phyloP scores from a whole-genome alignment of 2,113 vertebrate species.

The Myotis lucifugus region DNA sequence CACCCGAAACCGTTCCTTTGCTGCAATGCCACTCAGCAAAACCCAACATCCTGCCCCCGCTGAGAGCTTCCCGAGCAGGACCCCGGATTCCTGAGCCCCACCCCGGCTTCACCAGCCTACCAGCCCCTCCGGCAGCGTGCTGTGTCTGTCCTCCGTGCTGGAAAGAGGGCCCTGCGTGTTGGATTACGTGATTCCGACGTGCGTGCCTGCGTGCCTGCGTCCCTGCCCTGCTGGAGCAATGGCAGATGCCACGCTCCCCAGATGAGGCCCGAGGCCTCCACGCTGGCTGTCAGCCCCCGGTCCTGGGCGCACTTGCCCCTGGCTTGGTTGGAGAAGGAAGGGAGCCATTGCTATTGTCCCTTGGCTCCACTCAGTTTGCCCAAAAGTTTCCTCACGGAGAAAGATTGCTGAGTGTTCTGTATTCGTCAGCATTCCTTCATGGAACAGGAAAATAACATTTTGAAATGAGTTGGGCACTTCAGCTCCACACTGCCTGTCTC shows the following conservation, averaged over 20 bases:
- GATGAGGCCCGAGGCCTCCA: background rate
- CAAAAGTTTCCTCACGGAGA: background rate
- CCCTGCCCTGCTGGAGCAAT: background rate
- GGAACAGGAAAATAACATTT: slow-evolving; percentile 33
- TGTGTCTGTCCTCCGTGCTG: background rate
- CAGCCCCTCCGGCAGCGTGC: background rate
- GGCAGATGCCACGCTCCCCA: background rate
- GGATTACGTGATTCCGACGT: accelerated
- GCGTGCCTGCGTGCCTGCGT: background rate
- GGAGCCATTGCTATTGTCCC: background rate
- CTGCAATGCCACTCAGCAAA: background rate
- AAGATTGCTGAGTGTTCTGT: background rate
- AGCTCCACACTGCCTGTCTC: background rate
- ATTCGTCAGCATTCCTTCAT: slow-evolving; percentile 37
- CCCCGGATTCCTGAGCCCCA: background rate
- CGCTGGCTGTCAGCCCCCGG: background rate
- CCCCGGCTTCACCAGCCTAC: background rate
- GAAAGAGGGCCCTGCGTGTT: background rate
- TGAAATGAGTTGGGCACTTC: background rate
- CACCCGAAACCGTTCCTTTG: background rate
- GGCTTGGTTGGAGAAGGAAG: background rate
- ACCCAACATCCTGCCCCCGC: background rate
- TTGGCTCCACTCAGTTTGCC: background rate
- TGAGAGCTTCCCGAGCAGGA: background rate
- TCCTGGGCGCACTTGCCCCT: background rate